A percentile compares a stretch with the other conserved stretches of the same genome.
Evolutionary conservation across 2,113 vertebrate species (phyloP).

Genomic region (Pterocles burchelli): DNA sequence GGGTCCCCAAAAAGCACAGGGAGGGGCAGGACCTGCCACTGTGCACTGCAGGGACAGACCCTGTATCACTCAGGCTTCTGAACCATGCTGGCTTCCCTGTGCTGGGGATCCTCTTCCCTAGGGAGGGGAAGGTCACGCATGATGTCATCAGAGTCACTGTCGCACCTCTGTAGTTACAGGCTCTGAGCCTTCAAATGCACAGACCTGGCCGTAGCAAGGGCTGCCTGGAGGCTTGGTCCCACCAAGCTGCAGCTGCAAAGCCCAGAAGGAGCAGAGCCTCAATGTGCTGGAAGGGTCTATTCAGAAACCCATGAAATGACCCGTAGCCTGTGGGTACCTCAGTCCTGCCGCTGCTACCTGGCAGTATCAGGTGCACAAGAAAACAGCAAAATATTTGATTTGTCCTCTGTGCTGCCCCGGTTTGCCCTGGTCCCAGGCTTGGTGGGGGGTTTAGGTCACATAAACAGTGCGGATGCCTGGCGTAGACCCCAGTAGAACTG

Average conservation of each 20-base stretch:
- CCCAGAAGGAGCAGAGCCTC: background rate
- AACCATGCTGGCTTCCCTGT: background rate
- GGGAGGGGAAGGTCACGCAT: background rate
- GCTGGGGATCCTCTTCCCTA: background rate
- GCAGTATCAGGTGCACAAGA: background rate
- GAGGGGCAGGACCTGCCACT: background rate
- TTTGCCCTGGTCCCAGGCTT: background rate
- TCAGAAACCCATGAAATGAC: background rate
- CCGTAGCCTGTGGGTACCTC: too few relatives aligned
- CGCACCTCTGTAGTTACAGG: background rate
- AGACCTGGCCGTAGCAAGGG: background rate
- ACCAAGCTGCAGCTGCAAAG: background rate
- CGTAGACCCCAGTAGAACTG: background rate
- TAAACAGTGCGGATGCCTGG: background rate
- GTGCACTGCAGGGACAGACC: background rate
- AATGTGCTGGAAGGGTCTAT: background rate
- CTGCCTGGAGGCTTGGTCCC: background rate
- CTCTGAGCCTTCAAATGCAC: background rate
- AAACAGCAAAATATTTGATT: background rate
- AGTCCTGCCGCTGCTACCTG: background rate
- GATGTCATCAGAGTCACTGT: background rate
- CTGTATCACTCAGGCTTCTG: background rate
- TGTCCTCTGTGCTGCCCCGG: fast-evolving
- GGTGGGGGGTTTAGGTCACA: background rate
- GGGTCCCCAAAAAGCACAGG: background rate